Conservation (phyloP, 92 coral and sea anemone species). For the Hydrozoanthus gracilis region DNA sequence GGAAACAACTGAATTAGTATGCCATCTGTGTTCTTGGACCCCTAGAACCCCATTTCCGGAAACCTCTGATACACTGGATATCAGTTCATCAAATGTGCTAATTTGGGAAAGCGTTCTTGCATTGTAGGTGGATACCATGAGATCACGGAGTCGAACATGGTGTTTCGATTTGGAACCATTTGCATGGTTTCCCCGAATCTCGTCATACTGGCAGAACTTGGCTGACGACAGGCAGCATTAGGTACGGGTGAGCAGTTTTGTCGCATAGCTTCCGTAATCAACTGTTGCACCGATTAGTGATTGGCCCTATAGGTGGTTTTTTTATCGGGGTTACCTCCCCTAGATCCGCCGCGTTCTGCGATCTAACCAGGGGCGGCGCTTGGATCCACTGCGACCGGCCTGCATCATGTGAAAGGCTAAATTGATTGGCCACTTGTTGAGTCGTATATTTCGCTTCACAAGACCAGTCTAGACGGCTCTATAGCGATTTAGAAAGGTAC, state of each 20-base stretch:
- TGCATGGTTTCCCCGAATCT: neutral
- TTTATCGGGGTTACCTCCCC: neutral
- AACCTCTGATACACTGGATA: too few relatives aligned
- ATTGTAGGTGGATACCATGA: slow-evolving; percentile 9
- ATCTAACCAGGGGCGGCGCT: too few relatives aligned
- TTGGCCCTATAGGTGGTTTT: neutral
- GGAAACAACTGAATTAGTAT: too few relatives aligned
- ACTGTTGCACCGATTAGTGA: neutral
- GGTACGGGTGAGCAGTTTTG: neutral
- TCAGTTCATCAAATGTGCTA: neutral
- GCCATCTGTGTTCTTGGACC: too few relatives aligned
- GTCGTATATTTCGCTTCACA: slow-evolving; percentile 41
- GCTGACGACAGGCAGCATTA: slow-evolving; percentile 1
- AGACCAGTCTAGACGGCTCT: slow-evolving; percentile 33
- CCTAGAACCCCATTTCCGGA: too few relatives aligned
- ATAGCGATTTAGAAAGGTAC: neutral
- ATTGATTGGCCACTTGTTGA: slow-evolving; percentile 30
- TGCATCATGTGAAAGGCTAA: slow-evolving; percentile 41
- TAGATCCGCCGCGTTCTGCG: too few relatives aligned
- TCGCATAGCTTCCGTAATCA: slow-evolving; percentile 10
- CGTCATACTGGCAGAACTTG: neutral
- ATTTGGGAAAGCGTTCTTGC: neutral
- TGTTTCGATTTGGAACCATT: slow-evolving; percentile 1
- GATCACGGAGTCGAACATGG: neutral
- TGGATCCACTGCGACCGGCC: slow-evolving; percentile 48